These are phyloP conservation scores for Bergia sp. DNA, from an alignment of 92 coral and sea anemone species.

Conservation along the genomic window DNA sequence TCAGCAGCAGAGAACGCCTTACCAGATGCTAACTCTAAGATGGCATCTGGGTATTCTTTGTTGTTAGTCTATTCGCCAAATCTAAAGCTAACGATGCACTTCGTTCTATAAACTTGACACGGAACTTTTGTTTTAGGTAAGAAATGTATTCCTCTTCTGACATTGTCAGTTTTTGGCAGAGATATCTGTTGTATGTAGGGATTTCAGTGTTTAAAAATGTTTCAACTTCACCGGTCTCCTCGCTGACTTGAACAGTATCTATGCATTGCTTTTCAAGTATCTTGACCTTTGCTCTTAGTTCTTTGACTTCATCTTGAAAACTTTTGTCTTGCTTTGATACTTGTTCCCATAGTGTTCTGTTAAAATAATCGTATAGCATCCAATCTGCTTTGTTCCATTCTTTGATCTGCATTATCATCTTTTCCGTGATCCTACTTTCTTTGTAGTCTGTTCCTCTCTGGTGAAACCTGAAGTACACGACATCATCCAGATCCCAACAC, in stretches of 20 bases:
- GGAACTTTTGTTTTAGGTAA: slow-evolving; percentile 72
- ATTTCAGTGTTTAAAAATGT: slow-evolving; percentile 40
- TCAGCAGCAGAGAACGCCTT: not conserved
- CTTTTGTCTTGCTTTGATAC: slow-evolving; percentile 64
- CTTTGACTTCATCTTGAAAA: slow-evolving; percentile 72
- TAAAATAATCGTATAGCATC: slow-evolving; percentile 75
- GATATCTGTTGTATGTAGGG: slow-evolving; percentile 56
- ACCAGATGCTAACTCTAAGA: not conserved
- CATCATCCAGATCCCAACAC: slow-evolving; percentile 91
- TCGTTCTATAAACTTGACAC: slow-evolving; percentile 47
- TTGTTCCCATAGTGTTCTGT: slow-evolving; percentile 84
- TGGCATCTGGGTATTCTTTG: not conserved
- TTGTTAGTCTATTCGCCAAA: not conserved
- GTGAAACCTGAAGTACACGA: slow-evolving; percentile 65
- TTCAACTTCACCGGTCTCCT: slow-evolving; percentile 66
- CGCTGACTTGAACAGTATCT: slow-evolving; percentile 52
- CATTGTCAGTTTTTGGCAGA: slow-evolving; percentile 82
- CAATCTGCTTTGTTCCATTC: slow-evolving; percentile 80
- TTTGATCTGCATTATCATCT: slow-evolving; percentile 67
- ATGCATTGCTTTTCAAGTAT: slow-evolving; percentile 64
- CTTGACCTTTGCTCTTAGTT: slow-evolving; percentile 54
- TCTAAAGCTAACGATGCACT: not conserved
- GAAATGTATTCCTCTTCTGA: slow-evolving; percentile 71
- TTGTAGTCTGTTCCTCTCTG: slow-evolving; percentile 71
- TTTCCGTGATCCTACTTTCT: slow-evolving; percentile 56